These are phyloP conservation scores for Sciurus niger DNA, from an alignment of 2,113 vertebrate genomes.

Conservation along the genomic window DNA sequence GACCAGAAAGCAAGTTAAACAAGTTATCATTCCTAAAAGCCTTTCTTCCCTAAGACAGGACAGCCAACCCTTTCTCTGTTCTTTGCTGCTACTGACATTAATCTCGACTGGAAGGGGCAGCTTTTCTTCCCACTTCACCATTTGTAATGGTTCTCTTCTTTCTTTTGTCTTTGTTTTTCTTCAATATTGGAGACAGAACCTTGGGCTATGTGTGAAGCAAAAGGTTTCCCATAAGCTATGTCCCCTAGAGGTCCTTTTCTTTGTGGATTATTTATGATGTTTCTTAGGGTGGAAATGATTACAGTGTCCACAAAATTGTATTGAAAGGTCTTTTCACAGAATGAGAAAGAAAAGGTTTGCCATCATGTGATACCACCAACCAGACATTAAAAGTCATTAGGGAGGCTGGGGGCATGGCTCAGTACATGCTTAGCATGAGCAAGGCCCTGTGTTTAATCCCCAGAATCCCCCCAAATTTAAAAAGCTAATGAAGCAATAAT, in stretches of 20 bases:
- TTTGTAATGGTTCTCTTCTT: not conserved
- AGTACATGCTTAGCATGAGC: not conserved
- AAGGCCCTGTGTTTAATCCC: not conserved
- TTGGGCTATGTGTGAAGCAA: not conserved
- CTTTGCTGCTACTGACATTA: not conserved
- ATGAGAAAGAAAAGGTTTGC: not conserved
- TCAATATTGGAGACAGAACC: not conserved
- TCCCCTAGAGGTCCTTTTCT: not conserved
- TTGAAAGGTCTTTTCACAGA: not conserved
- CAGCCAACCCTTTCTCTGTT: not conserved
- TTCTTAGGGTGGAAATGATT: not conserved
- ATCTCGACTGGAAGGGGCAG: not conserved
- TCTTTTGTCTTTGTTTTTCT: not conserved
- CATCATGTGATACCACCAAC: no score
- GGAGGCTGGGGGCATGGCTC: no score
- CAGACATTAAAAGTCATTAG: not conserved
- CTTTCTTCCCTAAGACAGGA: not conserved
- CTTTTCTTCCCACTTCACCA: not conserved
- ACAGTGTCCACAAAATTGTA: not conserved
- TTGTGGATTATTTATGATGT: not conserved
- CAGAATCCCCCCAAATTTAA: not conserved
- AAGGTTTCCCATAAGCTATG: not conserved
- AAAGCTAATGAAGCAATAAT: not conserved
- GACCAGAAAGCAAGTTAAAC: not conserved
- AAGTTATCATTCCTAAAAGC: not conserved